Evolutionary conservation across 1,140 invertebrate genomes (phyloP), one percentile per base, ranked within the genome.

Genomic region (Notospermus geniculatus): DNA sequence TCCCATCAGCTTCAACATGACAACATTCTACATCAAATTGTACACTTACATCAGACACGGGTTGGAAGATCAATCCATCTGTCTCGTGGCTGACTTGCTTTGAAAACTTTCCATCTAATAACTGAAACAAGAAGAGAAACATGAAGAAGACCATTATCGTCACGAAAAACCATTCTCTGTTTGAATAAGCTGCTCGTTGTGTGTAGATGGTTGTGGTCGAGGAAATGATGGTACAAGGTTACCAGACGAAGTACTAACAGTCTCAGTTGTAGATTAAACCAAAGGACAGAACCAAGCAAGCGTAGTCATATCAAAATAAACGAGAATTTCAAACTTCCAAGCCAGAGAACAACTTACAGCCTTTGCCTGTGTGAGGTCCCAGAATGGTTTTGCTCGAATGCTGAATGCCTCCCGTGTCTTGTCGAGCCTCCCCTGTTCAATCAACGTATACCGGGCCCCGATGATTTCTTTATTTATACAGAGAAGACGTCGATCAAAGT

Each of bases 31-130:
- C n/a, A n/a, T n/a, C 32, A 36, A 36, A 36, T 5, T 5, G n/a
- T 50, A 50, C 25, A 73, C 74, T 74, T 74, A 82, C 83, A 73
- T 92, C 89, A 65, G 87, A 85, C 0, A 89, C 86, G 0, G 97
- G 97, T 78, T 99, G 97, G 78, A 98, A 99, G 71, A 99, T 95
- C 0, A 99, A 83, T 50, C 97, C 97, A 79, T 99, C 97, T 0
- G 96, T 94, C 81, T 98, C 94, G 75, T 99, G 97, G 23, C 86
- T 84, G 1, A 99, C 80, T 54, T 89, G 86, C 63, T 88, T 88
- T 0, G 88, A 85, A 80, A 99, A 98, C 73, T 93, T 92, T 53
- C 91, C 89, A 58, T 90, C 87, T 17, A 98, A 82, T 19, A 98
- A 80, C 73, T 84, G 65, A 22, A 74, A 73, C 32, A 25, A 50